Conservation (phyloP, 2,797 vertebrate genomes). For the Protonibea diacanthus region DNA sequence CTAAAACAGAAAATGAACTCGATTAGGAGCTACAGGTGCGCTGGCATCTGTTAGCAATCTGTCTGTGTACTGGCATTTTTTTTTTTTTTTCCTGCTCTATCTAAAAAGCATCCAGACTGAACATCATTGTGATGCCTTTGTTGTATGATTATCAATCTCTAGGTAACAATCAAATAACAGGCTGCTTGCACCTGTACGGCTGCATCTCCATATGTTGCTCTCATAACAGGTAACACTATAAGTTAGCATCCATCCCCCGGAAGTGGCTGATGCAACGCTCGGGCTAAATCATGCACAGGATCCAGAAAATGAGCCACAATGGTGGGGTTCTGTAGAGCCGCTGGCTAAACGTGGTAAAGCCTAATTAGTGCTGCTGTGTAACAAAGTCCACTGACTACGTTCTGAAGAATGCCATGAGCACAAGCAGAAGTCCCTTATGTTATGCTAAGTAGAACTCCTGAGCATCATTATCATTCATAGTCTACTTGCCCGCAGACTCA, state of each 20-base stretch:
- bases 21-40: slow-evolving; percentile 80
- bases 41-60: slow-evolving; percentile 83
- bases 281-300: slow-evolving; percentile 68
- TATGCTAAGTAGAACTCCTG: slow-evolving; percentile 85
- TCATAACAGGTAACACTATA: slow-evolving; percentile 57
- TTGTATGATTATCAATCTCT: slow-evolving; percentile 82
- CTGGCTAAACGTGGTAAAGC: slow-evolving; percentile 78
- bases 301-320: slow-evolving; percentile 75
- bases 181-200: slow-evolving; percentile 71
- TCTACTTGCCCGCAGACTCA: slow-evolving; percentile 82
- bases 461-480: slow-evolving; percentile 84
- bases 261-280: slow-evolving; percentile 75
- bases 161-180: slow-evolving; percentile 81
- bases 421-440: slow-evolving; percentile 79
- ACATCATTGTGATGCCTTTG: slow-evolving; percentile 65
- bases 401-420: slow-evolving; percentile 78
- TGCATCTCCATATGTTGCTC: slow-evolving; percentile 76
- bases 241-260: slow-evolving; percentile 63
- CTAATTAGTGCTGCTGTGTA: slow-evolving; percentile 83
- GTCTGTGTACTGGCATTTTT: slow-evolving; percentile 54
- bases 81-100: slow-evolving; percentile 26
- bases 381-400: slow-evolving; percentile 81
- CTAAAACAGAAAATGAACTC: slow-evolving; percentile 60
- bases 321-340: slow-evolving; percentile 76
- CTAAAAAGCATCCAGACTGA: slow-evolving; percentile 66